Percentiles rank a stretch among this genome's conserved stretches.
These are phyloP conservation scores for Tetramorium parvispinum DNA, from an alignment of 1,140 invertebrate genomes.

Conservation along the genomic window DNA sequence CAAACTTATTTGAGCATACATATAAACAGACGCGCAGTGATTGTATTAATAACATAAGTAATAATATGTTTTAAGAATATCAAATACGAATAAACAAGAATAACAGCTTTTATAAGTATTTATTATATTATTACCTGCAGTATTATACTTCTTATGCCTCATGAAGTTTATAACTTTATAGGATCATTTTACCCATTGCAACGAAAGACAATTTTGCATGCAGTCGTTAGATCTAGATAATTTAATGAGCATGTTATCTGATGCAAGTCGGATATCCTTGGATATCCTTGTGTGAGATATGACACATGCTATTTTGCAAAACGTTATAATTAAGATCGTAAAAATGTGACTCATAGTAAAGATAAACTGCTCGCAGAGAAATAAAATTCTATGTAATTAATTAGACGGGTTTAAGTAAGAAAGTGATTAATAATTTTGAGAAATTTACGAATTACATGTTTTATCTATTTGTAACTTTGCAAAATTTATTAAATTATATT, in stretches of 20 bases:
- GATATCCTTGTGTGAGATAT: neutral
- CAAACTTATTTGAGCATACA: neutral
- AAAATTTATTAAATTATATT: neutral
- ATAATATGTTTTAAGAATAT: too few species aligned
- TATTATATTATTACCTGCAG: neutral
- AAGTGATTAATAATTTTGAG: neutral
- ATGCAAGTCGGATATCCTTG: neutral
- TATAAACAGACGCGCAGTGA: neutral
- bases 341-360: neutral
- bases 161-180: neutral
- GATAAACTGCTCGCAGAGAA: neutral
- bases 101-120: neutral
- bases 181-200: conserved; percentile 22
- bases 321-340: neutral
- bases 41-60: neutral
- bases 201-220: conserved; percentile 9
- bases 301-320: neutral
- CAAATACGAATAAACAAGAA: neutral
- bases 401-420: neutral
- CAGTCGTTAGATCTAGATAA: conserved; percentile 21
- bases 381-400: neutral
- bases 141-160: neutral
- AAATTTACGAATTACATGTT: neutral
- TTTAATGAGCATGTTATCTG: conserved; percentile 7
- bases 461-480: neutral